Evolutionary conservation across 1,140 invertebrate genomes (phyloP), one percentile per base, ranked within the genome.

Genomic region (Platorchestia sp.): DNA sequence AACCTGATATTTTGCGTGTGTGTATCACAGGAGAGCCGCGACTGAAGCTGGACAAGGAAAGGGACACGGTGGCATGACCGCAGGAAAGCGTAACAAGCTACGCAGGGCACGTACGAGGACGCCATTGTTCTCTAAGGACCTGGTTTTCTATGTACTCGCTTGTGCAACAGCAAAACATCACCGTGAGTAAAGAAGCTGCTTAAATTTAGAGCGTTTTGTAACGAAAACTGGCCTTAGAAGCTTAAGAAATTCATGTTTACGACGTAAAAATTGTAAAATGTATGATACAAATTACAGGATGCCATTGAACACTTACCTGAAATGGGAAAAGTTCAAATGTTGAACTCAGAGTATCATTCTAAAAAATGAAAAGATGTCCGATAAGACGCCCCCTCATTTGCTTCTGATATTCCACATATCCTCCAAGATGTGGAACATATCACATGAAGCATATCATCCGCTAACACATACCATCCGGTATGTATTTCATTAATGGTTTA

Each of bases 51-150:
- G 87, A 89, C 87, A 89, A 42, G 87, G 43, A 44, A 41, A 44
- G 87, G 41, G 87, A 89, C 87, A 41, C 43, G 41, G 87, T 89
- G 87, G 87, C 87, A 89, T 3, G 41, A 44, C 36, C 87, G 41
- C 87, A 89, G n/a, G 87, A 89, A 89, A 41, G 87, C 87, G 87
- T 44, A 42, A 89, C 87, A 89, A 89, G 87, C 87, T 5, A 41
- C n/a, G 7, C 87, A 41, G 27, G 36, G 87, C 87, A 89, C 87
- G 87, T 89, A 89, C 87, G 41, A 10, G n/a, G 43, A 14, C 43
- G 36, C 87, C 87, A 89, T 89, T 89, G 87, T 89, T 89, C 87
- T 89, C 43, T 3, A 22, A 75, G 10, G 27, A 75, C 59, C 59
- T 19, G 59, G 59, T 75, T 36, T 75, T 75, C 59, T 75, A 36